Conservation (phyloP, 2,113 vertebrate species). For the Lamprotornis superbus region DNA sequence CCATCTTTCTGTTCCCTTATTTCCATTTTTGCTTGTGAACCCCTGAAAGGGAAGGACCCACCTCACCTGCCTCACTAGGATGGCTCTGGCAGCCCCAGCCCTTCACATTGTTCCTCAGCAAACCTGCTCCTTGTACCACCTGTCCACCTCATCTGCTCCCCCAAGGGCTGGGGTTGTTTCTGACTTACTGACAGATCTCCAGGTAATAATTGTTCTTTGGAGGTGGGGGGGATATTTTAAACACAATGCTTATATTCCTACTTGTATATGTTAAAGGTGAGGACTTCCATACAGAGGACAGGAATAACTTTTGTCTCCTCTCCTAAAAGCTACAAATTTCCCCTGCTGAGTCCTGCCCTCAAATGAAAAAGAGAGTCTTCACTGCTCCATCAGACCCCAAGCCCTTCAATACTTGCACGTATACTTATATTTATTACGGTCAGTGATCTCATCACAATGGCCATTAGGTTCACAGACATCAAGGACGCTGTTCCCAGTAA, state of each 20-base stretch:
- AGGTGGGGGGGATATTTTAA: neutral
- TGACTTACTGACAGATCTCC: neutral
- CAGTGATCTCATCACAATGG: neutral
- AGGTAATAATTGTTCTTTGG: neutral
- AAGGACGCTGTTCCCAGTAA: neutral
- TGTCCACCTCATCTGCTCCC: rapidly evolving
- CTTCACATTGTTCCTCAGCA: neutral
- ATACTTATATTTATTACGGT: neutral
- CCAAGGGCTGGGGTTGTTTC: neutral
- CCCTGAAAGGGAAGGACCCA: neutral
- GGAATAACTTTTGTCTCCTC: neutral
- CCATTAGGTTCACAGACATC: neutral
- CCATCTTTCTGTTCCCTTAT: neutral
- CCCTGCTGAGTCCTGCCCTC: neutral
- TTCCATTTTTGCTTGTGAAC: neutral
- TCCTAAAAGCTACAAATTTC: neutral
- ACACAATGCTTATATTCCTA: neutral
- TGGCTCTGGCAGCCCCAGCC: neutral
- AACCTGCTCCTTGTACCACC: neutral
- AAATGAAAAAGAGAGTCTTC: neutral
- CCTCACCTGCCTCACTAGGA: neutral
- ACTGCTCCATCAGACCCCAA: neutral
- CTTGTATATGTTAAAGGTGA: neutral
- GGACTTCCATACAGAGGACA: neutral
- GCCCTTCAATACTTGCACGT: neutral